Percentiles rank a stretch among this genome's conserved stretches.
Evolutionary conservation across 2,888 invertebrate genomes (phyloP).

Genomic region (Melolontha melolontha): DNA sequence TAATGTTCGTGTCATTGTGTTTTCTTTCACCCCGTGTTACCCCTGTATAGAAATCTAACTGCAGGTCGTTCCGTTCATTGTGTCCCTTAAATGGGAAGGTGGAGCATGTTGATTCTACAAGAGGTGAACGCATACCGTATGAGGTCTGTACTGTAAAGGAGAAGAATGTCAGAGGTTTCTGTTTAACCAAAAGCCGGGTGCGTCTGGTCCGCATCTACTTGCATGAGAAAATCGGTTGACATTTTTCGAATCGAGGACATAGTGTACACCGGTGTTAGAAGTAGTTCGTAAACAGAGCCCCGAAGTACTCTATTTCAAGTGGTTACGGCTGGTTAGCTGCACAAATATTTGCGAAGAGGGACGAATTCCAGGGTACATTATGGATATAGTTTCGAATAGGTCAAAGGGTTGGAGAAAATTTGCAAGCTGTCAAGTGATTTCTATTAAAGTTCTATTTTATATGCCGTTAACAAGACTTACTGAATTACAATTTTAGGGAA

Average conservation of each 20-base stretch:
- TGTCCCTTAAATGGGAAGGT: slow-evolving; percentile 14
- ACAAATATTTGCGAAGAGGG: slow-evolving; percentile 38
- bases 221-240: slow-evolving; percentile 54
- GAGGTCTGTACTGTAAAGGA: background rate
- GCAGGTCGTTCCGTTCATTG: slow-evolving; percentile 19
- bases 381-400: too few relatives aligned
- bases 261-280: slow-evolving; percentile 47
- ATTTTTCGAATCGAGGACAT: slow-evolving; percentile 47
- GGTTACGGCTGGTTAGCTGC: slow-evolving; percentile 41
- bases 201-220: slow-evolving; percentile 29
- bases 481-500: too few relatives aligned
- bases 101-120: slow-evolving; percentile 1
- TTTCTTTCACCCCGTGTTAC: slow-evolving; percentile 6
- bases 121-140: slow-evolving; percentile 5
- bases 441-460: too few relatives aligned
- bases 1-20: slow-evolving; percentile 10
- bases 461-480: too few relatives aligned
- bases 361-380: background rate
- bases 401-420: too few relatives aligned
- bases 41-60: background rate
- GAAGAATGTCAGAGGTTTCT: background rate
- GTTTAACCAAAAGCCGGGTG: slow-evolving; percentile 4
- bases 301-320: slow-evolving; percentile 51
- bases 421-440: too few relatives aligned
- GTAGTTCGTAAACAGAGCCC: slow-evolving; percentile 55